Conservation (phyloP, 1,140 invertebrate genomes). For the Melanaphis sacchari region DNA sequence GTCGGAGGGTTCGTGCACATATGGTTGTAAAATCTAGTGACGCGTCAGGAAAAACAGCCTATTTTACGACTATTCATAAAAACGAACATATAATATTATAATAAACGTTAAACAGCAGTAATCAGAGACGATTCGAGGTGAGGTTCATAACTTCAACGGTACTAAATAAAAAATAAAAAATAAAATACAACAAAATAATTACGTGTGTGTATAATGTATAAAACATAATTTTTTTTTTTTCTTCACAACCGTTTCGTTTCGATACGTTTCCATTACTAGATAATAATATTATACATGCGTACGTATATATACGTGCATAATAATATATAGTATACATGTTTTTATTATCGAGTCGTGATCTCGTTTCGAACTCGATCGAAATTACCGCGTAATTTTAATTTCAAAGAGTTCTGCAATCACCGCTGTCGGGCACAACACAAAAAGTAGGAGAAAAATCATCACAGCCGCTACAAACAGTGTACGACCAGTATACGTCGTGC, state of each 20-base stretch:
- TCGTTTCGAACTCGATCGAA: not conserved
- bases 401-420: constrained; percentile 6
- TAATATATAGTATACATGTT: not conserved
- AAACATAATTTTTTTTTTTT: not conserved
- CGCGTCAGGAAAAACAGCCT: not conserved
- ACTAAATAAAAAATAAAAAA: not conserved
- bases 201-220: not conserved
- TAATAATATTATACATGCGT: not conserved
- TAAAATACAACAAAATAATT: not conserved
- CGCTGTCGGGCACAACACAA: not conserved
- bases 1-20: not conserved
- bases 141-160: not conserved
- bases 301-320: not conserved
- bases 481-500: too few relatives aligned
- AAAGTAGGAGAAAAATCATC: not conserved
- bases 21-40: not conserved
- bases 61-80: constrained; percentile 24
- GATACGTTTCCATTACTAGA: not conserved
- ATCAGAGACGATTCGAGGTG: not conserved
- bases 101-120: not conserved
- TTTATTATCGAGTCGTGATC: constrained; percentile 1
- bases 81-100: not conserved
- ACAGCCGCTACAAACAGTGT: too few relatives aligned
- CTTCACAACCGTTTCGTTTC: not conserved
- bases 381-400: constrained; percentile 12